Percentiles rank a stretch among this genome's conserved stretches.
These are phyloP conservation scores for Xiphydria camelus DNA, from an alignment of 2,888 invertebrate species.

Conservation along the genomic window DNA sequence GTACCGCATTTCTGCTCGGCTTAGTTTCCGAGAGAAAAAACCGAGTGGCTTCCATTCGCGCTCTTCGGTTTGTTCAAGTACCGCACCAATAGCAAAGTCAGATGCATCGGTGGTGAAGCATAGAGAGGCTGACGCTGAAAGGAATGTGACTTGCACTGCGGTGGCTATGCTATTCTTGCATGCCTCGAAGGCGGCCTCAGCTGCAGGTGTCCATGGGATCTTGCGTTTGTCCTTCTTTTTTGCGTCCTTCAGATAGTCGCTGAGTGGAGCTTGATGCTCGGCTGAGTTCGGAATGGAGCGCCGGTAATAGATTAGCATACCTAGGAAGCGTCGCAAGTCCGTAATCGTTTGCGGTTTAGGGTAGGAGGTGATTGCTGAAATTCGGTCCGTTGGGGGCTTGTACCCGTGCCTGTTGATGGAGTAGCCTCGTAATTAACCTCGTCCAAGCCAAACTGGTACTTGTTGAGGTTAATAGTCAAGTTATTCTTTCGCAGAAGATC, in stretches of 20 bases:
- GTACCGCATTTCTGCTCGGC: too few species aligned
- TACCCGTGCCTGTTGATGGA: conserved; percentile 34
- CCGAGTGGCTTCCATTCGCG: too few species aligned
- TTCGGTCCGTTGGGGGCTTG: conserved; percentile 40
- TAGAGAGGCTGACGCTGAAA: too few species aligned
- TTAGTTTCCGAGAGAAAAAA: too few species aligned
- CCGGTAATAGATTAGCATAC: conserved; percentile 51
- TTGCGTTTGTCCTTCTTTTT: conserved; percentile 19
- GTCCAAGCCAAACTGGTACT: conserved; percentile 38
- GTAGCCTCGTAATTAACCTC: conserved; percentile 39
- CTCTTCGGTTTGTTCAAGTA: too few species aligned
- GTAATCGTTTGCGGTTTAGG: conserved; percentile 36
- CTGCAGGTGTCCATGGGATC: conserved; percentile 13
- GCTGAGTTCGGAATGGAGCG: conserved; percentile 47
- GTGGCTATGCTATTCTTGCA: too few species aligned
- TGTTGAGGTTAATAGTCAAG: conserved; percentile 34
- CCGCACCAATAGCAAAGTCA: too few species aligned
- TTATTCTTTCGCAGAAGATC: conserved; percentile 10
- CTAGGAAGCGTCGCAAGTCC: conserved; percentile 43
- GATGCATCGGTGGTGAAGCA: too few species aligned
- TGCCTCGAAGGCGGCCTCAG: conserved; percentile 9
- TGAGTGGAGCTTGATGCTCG: conserved; percentile 41
- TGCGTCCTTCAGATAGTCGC: conserved; percentile 14
- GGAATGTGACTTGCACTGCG: too few species aligned
- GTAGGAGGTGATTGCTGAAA: conserved; percentile 35